These are phyloP conservation scores for Heterodera schachtii DNA, from an alignment of 1,140 invertebrate species.

Conservation along the genomic window DNA sequence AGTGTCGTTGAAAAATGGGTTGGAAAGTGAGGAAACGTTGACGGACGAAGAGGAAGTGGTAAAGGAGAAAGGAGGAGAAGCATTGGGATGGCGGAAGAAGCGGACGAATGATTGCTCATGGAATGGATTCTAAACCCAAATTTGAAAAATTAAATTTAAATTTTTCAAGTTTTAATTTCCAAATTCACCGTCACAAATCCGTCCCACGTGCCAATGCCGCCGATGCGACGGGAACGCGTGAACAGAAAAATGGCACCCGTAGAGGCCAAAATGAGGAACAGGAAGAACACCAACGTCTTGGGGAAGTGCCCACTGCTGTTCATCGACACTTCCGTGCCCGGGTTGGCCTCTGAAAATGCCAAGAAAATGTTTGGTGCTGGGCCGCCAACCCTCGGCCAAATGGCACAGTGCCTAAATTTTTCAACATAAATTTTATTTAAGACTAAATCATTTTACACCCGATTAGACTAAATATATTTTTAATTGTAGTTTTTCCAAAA, in stretches of 20 bases:
- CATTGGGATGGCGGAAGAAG: not conserved
- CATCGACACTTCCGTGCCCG: not conserved
- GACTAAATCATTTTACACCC: too few species aligned
- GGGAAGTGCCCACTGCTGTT: not conserved
- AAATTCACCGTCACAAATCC: not conserved
- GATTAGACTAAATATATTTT: too few species aligned
- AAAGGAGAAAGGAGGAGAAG: not conserved
- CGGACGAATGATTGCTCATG: not conserved
- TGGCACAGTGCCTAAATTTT: too few species aligned
- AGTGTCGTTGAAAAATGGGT: not conserved
- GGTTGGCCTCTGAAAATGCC: not conserved
- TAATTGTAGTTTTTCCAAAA: too few species aligned
- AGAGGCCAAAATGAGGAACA: constrained; percentile 4
- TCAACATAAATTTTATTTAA: too few species aligned
- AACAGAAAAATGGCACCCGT: constrained; percentile 4
- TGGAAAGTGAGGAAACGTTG: not conserved
- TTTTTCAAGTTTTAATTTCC: not conserved
- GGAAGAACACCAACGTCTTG: constrained; percentile 20
- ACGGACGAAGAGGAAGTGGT: not conserved
- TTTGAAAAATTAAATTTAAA: too few species aligned
- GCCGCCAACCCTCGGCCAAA: too few species aligned
- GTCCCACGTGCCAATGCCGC: not conserved
- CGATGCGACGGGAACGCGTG: not conserved
- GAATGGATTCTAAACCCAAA: not conserved
- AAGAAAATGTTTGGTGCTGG: too few species aligned